Percentiles rank a stretch among this genome's conserved stretches.
These are phyloP conservation scores for Phymatocera aterrima DNA, from an alignment of 2,888 invertebrate species.

Conservation along the genomic window DNA sequence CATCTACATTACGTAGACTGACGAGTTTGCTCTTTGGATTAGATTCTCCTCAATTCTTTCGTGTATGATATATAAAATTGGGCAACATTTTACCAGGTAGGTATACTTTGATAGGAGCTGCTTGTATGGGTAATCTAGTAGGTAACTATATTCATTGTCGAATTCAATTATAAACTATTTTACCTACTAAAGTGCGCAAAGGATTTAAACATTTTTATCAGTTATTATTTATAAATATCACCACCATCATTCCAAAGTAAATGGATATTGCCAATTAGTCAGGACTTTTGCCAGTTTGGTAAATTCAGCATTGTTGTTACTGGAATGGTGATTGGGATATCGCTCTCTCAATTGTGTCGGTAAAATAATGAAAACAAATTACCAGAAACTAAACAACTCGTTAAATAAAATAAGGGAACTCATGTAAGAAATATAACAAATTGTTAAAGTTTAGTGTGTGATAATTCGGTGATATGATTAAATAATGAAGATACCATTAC, in stretches of 20 bases:
- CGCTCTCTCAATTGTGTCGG: conserved; percentile 43
- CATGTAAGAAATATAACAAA: conserved; percentile 16
- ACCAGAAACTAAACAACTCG: conserved; percentile 38
- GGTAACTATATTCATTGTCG: background rate
- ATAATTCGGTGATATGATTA: conserved; percentile 35
- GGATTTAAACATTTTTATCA: conserved; percentile 26
- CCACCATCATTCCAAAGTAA: conserved; percentile 21
- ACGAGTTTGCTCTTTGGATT: background rate
- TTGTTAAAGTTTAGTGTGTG: conserved; percentile 13
- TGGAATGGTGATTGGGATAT: conserved; percentile 33
- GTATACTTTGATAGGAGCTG: conserved; percentile 15
- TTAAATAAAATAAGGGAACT: conserved; percentile 37
- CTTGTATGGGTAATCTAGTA: conserved; percentile 13
- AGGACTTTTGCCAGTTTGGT: background rate
- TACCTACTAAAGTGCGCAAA: conserved; percentile 40
- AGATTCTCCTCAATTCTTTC: background rate
- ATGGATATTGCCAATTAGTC: background rate
- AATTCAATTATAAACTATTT: conserved; percentile 24
- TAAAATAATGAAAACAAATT: conserved; percentile 24
- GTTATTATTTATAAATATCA: conserved; percentile 28
- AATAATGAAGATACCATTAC: conserved; percentile 29
- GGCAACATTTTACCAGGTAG: conserved; percentile 21
- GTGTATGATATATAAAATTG: conserved; percentile 45
- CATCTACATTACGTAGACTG: background rate
- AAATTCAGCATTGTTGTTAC: background rate